phyloP scores from a whole-genome alignment of 1,140 invertebrate species.

The Telenomus remus region DNA sequence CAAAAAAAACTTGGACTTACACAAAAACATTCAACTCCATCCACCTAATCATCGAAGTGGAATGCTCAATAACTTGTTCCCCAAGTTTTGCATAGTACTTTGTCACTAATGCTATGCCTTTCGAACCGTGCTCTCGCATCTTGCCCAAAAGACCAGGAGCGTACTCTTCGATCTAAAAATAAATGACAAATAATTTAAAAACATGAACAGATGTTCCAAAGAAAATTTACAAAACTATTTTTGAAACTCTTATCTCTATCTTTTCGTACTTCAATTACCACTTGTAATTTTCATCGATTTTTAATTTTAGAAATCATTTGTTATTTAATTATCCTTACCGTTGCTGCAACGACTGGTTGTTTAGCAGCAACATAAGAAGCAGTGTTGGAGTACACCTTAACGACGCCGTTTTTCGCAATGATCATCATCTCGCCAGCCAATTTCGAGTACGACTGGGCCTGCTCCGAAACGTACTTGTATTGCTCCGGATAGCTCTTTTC shows the following conservation, averaged over 20 bases:
- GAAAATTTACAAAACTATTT: constrained; percentile 8
- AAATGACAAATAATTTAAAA: constrained; percentile 9
- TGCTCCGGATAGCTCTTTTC: constrained; percentile 82
- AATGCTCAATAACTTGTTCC: constrained; percentile 66
- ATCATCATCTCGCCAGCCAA: constrained; percentile 77
- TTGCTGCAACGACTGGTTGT: constrained; percentile 78
- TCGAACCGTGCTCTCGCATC: constrained; percentile 57
- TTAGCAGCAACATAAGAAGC: constrained; percentile 78
- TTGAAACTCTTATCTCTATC: neutral
- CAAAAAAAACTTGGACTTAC: constrained; percentile 77
- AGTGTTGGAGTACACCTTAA: constrained; percentile 75
- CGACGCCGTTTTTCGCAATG: constrained; percentile 75
- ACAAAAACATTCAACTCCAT: constrained; percentile 84
- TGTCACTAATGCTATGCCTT: constrained; percentile 61
- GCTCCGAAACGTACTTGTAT: constrained; percentile 76
- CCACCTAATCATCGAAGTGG: constrained; percentile 68
- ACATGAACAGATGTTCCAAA: neutral
- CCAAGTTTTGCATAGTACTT: constrained; percentile 60
- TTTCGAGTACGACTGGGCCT: constrained; percentile 78
- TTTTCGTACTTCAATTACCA: no score
- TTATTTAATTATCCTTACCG: constrained; percentile 71
- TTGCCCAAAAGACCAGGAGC: constrained; percentile 80
- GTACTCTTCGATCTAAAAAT: constrained; percentile 80
- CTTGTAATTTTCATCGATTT: no score
- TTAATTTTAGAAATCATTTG: no score